Evolutionary conservation across 2,797 vertebrate species (phyloP).

Genomic region (Catamblyrhynchus diadema): DNA sequence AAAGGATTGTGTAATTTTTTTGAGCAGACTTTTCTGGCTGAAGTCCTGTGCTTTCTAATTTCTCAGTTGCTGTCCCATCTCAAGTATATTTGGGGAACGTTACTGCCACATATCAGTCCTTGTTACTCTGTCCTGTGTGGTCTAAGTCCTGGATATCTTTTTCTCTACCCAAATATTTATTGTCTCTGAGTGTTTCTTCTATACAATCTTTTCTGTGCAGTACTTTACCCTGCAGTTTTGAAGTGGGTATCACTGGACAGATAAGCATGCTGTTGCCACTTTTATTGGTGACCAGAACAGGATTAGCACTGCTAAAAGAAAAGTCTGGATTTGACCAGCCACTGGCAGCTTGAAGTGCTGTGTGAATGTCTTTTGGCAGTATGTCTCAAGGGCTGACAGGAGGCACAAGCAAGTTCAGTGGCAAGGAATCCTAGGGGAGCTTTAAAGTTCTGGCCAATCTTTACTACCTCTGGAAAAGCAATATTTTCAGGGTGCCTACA

Average conservation of each 20-base stretch:
- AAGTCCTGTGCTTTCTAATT: neutral
- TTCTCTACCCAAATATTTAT: neutral
- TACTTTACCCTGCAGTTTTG: neutral
- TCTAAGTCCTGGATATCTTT: neutral
- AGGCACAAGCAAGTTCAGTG: neutral
- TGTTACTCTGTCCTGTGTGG: accelerated
- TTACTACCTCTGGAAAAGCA: neutral
- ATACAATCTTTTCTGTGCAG: neutral
- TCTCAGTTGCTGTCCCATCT: neutral
- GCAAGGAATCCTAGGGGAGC: neutral
- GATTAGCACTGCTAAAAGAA: neutral
- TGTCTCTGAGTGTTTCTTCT: neutral
- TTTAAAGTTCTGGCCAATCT: neutral
- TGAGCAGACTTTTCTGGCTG: neutral
- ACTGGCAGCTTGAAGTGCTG: neutral
- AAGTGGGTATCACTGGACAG: neutral
- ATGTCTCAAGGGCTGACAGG: neutral
- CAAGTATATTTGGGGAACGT: neutral
- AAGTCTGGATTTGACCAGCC: neutral
- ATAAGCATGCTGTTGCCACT: neutral
- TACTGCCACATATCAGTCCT: neutral
- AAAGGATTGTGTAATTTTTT: neutral
- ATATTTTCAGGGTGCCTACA: neutral
- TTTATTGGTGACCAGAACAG: neutral
- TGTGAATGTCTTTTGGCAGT: neutral